Conservation (phyloP, 1,140 invertebrate genomes). For the Lepidurus arcticus region DNA sequence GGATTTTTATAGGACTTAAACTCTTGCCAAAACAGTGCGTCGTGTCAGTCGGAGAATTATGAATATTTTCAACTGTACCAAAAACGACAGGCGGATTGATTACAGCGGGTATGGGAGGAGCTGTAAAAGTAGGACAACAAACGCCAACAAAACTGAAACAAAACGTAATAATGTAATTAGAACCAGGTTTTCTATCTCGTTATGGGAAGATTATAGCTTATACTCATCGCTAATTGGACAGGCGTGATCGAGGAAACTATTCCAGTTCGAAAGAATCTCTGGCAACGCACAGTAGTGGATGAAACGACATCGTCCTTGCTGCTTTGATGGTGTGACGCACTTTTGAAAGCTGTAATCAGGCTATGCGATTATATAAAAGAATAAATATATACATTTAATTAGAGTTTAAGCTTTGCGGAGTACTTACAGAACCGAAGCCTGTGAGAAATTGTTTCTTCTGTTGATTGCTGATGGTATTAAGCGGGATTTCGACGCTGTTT, state of each 20-base stretch:
- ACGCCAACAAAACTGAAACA: conserved; percentile 34
- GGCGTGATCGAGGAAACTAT: conserved; percentile 28
- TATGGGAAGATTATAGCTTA: background rate
- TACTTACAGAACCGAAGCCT: background rate
- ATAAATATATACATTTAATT: background rate
- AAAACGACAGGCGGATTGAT: background rate
- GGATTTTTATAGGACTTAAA: background rate
- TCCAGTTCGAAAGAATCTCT: conserved; percentile 26
- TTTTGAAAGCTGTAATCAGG: conserved; percentile 30
- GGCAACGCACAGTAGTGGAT: conserved; percentile 30
- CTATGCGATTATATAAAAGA: background rate
- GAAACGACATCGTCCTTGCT: conserved; percentile 30
- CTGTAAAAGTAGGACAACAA: conserved; percentile 27
- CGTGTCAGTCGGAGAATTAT: too few species aligned
- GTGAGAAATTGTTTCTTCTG: background rate
- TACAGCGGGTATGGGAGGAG: background rate
- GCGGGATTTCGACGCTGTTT: background rate
- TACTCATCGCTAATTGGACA: conserved; percentile 34
- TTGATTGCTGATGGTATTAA: background rate
- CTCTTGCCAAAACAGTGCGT: background rate
- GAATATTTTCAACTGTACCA: too few species aligned
- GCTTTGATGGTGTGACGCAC: conserved; percentile 27
- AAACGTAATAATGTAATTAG: background rate
- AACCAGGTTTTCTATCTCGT: too few species aligned
- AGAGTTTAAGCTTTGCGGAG: background rate